Evolutionary conservation across 1,140 invertebrate genomes (phyloP), one percentile per base, ranked within the genome.

Genomic region (Acromyrmex heyeri): DNA sequence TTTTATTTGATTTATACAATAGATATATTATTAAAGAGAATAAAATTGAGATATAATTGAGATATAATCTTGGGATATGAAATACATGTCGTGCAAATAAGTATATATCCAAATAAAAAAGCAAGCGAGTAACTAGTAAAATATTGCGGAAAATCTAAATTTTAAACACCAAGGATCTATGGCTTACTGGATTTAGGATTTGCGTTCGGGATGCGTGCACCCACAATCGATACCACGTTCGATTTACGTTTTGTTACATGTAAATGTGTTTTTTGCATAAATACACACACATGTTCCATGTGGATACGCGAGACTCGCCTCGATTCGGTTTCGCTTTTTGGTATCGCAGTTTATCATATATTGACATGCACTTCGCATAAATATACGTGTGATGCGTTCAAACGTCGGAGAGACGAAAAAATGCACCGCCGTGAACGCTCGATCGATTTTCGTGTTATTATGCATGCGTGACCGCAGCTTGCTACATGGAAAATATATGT

Each of bases 201-300:
- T 38, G n/a, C 12, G n/a, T 21, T 8, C 18, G 18, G 0, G 7
- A 38, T 0, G 77, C 44, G n/a, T n/a, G 10, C 21, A 44, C 38
- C 30, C 16, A 55, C 1, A 12, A 7, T 53, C 61, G 48, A 72
- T 55, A 44, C 0, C 8, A 44, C 64, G n/a, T 69, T 81, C 77
- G 48, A 57, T 69, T 79, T 67, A 79, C 77, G 30, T n/a, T 55
- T 67, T 57, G 30, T 70, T 64, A 44, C 50, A 16, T 24, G 34
- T 44, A 16, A 21, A 70, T 65, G 65, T 30, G 27, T 10, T 81
- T 81, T 81, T 81, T 81, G 48, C 62, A 69, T 81, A 79, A 81
- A n/a, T 70, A 81, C 21, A 59, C 16, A 44, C 50, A 34, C 48
- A 34, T 44, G 16, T 34, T 4, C 10, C 21, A 8, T 38, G 7